Evolutionary conservation across 2,888 invertebrate genomes (phyloP).

Genomic region (Quadriops clusia): DNA sequence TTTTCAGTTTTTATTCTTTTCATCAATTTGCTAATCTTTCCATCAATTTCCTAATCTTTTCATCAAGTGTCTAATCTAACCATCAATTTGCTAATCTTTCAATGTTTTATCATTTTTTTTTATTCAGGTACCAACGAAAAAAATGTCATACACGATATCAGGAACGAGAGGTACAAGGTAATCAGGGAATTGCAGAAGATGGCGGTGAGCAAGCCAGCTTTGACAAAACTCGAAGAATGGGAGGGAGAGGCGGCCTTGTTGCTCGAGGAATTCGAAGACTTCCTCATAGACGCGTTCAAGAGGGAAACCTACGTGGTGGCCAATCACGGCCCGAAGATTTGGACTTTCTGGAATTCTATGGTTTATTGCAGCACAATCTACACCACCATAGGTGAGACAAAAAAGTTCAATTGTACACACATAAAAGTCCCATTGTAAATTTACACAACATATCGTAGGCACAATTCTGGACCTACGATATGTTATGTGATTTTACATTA

Average conservation of each 20-base stretch:
- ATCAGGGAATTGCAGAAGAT: slow-evolving; percentile 26
- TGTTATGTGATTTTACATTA: no score
- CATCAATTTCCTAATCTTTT: no score
- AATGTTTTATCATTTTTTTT: neutral
- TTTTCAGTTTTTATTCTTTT: no score
- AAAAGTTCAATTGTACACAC: slow-evolving; percentile 7
- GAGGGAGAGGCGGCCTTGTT: slow-evolving; percentile 38
- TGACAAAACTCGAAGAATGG: slow-evolving; percentile 35
- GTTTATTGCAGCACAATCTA: slow-evolving; percentile 82
- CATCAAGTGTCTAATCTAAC: no score
- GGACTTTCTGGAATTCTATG: slow-evolving; percentile 79
- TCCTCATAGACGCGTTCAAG: slow-evolving; percentile 27
- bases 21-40: no score
- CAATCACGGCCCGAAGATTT: slow-evolving; percentile 42
- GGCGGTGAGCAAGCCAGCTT: slow-evolving; percentile 23
- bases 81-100: neutral
- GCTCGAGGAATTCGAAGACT: slow-evolving; percentile 44
- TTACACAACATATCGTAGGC: no score
- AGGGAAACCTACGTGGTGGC: slow-evolving; percentile 24
- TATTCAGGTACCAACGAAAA: slow-evolving; percentile 22
- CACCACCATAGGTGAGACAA: slow-evolving; percentile 71
- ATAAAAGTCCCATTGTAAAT: no score
- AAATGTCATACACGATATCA: slow-evolving; percentile 23
- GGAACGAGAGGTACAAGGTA: no score
- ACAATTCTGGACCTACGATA: no score